Evolutionary conservation across 2,797 vertebrate genomes (phyloP).

Genomic region (Myotis vivesi): DNA sequence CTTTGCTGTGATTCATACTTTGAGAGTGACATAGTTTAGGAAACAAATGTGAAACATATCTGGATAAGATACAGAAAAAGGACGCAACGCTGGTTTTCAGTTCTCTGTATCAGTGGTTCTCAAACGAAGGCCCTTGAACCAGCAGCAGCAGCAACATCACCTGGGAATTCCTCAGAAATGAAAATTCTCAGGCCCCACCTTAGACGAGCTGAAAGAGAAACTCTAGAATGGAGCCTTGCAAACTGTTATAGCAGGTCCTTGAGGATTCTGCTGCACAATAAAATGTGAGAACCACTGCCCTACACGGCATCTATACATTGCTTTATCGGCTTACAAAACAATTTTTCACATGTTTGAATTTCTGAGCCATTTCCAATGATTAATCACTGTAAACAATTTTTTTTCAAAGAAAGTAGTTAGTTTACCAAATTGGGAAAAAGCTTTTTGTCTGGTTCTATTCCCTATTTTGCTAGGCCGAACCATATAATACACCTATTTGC

Average conservation of each 20-base stretch:
- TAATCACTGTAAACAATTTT: neutral
- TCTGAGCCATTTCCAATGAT: neutral
- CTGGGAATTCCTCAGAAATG: conserved; percentile 24
- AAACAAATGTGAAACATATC: conserved; percentile 46
- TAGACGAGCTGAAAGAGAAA: neutral
- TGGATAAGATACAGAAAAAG: conserved; percentile 10
- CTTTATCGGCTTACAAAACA: neutral
- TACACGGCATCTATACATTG: neutral
- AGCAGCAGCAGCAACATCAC: neutral
- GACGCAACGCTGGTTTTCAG: neutral
- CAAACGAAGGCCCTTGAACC: neutral
- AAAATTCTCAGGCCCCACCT: neutral
- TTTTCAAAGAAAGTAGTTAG: neutral
- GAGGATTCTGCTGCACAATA: neutral
- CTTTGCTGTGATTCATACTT: conserved; percentile 32
- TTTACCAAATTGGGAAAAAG: neutral
- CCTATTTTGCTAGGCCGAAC: conserved; percentile 47
- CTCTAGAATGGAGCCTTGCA: neutral
- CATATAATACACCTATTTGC: conserved; percentile 41
- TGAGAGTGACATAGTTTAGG: neutral
- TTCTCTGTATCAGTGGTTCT: neutral
- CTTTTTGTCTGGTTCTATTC: neutral
- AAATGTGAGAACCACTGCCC: neutral
- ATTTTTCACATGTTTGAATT: neutral
- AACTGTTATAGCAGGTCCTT: neutral